Base-by-base conservation (phyloP, 2,113 vertebrate species). In the Microcebus lehilahytsara region DNA sequence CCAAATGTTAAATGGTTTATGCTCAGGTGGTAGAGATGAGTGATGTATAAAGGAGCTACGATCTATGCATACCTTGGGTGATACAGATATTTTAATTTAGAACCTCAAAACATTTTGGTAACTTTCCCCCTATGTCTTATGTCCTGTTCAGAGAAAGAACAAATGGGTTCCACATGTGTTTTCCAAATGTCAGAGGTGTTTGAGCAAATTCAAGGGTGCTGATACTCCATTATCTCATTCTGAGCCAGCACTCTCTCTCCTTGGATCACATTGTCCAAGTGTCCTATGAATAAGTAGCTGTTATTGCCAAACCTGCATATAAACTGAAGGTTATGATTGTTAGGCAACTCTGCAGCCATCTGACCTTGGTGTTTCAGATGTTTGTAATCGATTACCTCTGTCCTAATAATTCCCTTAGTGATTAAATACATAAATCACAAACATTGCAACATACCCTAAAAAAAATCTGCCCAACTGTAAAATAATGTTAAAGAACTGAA, bases 121-220 rank as follows among this genome's bases (percentile, higher is more conserved):
- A 49, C 60, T 89, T 64, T 89, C 12, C 4, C 27, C n/a, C 64
- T 51, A 25, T 74, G 32, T 94, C 46, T 75, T 80, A 40, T 46
- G 56, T 84, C 42, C 32, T 51, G 42, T 86, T 79, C 34, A 87
- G 34, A 85, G 42, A 86, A 88, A 90, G 69, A 88, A 74, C 27
- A 95, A 89, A 75, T 93, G 46, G 53, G 87, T 77, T 89, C 58
- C 69, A 42, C 30, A 9, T 53, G 64, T 91, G 40, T 80, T 80
- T 94, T 86, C 62, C 46, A 96, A 91, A 93, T 53, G 20, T 85
- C 89, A 93, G 71, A 66, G 77, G 37, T 74, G 40, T 93, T 58
- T 83, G 72, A 94, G 58, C 92, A 92, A 92, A 92, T 79, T 95
- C 80, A 56, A 81, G 20, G 53, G 37, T 93, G 51, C 58, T 56